Conservation (phyloP, 2,888 invertebrate species). For the Fragum fragum region DNA sequence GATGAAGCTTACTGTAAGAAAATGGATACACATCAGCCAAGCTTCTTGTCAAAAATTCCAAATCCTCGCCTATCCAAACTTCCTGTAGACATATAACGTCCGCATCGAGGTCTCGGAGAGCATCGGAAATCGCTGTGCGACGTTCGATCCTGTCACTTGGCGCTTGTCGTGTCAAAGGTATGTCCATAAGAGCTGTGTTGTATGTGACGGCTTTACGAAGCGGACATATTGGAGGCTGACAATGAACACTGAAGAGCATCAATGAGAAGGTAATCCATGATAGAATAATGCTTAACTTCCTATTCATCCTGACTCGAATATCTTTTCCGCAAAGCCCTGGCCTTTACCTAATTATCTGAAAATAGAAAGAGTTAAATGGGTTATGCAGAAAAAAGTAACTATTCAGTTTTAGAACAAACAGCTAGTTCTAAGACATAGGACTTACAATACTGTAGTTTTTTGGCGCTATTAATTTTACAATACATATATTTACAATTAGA, state of each 20-base stretch:
- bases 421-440: no score
- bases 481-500: no score
- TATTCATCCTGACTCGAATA: background rate
- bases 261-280: conserved; percentile 6
- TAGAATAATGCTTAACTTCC: background rate
- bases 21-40: conserved; percentile 35
- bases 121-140: conserved; percentile 43
- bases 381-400: no score
- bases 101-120: conserved; percentile 40
- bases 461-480: no score
- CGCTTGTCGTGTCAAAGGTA: background rate
- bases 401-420: no score
- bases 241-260: conserved; percentile 10
- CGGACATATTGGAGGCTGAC: conserved; percentile 25
- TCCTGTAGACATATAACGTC: conserved; percentile 56
- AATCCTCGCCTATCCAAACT: conserved; percentile 57
- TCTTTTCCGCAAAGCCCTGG: no score
- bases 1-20: conserved; percentile 49
- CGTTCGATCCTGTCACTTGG: conserved; percentile 39
- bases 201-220: conserved; percentile 39
- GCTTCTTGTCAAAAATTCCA: conserved; percentile 38
- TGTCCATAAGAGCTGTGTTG: conserved; percentile 51
- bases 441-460: no score
- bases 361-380: background rate
- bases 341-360: background rate